Conservation (phyloP, 2,113 vertebrate species). For the Fulmarus glacialis region DNA sequence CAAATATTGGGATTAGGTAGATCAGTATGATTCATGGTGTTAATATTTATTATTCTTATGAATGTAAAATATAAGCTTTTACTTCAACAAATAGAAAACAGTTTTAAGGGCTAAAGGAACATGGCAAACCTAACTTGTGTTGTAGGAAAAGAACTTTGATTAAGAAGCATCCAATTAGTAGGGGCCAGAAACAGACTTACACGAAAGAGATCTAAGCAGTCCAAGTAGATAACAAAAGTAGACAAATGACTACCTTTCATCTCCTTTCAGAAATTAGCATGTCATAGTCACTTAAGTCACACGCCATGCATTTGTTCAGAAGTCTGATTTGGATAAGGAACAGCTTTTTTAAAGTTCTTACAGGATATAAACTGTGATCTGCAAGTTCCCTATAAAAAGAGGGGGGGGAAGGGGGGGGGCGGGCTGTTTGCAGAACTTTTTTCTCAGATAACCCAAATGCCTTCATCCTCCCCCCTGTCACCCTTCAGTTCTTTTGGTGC, state of each 20-base stretch:
- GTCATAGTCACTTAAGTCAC: not conserved
- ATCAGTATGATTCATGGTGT: not conserved
- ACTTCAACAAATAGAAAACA: not conserved
- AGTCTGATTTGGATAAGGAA: not conserved
- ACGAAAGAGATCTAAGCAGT: not conserved
- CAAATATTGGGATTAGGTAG: not conserved
- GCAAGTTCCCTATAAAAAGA: not conserved
- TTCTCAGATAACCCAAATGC: not conserved
- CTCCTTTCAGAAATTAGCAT: not conserved
- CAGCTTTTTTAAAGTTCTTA: not conserved
- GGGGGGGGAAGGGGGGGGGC: accelerated
- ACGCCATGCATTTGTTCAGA: not conserved
- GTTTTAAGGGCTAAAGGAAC: not conserved
- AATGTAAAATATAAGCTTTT: not conserved
- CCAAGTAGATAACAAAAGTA: not conserved
- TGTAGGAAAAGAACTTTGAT: not conserved
- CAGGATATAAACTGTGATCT: not conserved
- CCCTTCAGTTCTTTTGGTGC: not conserved
- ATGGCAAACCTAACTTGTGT: not conserved
- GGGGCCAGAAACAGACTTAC: not conserved
- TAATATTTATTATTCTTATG: not conserved
- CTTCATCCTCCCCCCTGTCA: not conserved
- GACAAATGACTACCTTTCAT: not conserved
- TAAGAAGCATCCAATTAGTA: not conserved
- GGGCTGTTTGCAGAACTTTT: not conserved